Base-by-base conservation (phyloP, 2,797 vertebrate species). In the Amblyopsis hoosieri region DNA sequence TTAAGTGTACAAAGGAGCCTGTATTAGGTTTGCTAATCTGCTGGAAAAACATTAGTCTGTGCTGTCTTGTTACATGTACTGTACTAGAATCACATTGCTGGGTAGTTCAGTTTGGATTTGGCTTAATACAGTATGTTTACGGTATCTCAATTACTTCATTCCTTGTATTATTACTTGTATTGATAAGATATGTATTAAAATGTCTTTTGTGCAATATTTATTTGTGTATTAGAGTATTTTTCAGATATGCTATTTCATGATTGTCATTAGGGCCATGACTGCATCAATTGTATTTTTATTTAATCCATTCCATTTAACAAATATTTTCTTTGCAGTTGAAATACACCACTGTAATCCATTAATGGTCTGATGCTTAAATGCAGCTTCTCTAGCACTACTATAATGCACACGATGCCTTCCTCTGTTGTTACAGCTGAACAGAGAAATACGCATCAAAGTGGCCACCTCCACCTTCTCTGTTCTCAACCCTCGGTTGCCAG, bases 401-500 rank as follows among this genome's bases (percentile, higher is more conserved):
- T 52, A 10, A 12, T 29, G 17, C 12, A 4, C 23, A 3, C 3
- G 54, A n/a, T 55, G 29, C 52, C 19, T 60, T 14, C 23, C 31
- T 47, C n/a, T 15, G 14, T 58, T 60, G 60, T 63, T 12, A 54
- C 33, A 23, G 42, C 54, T 37, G 3, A 54, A 54, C 45, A 46
- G 23, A 9, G 8, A 55, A 51, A 52, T 55, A n/a, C 48, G 50
- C 23, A 14, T 23, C 31, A n/a, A 17, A 17, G n/a, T 12, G 15
- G 62, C 45, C 57, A 33, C 61, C 63, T 61, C 52, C 57, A 60
- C 66, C 45, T 64, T 57, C 61, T 64, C 63, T 67, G 69, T 78
- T 69, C 61, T 66, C 64, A 57, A 66, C 66, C 59, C 64, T 72
- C 70, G 9, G 65, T 45, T 60, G 74, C 90, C 87, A 71, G 85